Conservation (phyloP, 2,113 vertebrate genomes). For the Cacatua alba region DNA sequence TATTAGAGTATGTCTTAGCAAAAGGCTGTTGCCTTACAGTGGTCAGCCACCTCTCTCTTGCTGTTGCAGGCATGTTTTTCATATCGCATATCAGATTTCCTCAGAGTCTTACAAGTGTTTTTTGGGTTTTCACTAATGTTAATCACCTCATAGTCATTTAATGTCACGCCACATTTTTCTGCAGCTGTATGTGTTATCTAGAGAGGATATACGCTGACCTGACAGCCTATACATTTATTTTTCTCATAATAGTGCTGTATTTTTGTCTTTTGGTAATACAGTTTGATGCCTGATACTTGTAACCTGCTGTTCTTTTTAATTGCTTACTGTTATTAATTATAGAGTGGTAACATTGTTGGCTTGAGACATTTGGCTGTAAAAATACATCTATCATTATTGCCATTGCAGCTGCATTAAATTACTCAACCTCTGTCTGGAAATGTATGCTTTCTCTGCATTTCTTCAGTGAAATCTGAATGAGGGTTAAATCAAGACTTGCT, state of each 20-base stretch:
- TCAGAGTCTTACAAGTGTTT: background rate
- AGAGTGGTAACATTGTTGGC: slow-evolving; percentile 60
- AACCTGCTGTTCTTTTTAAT: slow-evolving; percentile 77
- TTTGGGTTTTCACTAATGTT: slow-evolving; percentile 48
- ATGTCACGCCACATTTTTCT: slow-evolving; percentile 27
- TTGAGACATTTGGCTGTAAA: slow-evolving; percentile 69
- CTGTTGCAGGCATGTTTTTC: slow-evolving; percentile 5
- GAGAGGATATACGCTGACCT: slow-evolving; percentile 18
- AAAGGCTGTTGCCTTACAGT: slow-evolving; percentile 15
- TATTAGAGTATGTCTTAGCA: slow-evolving; percentile 34
- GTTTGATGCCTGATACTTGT: slow-evolving; percentile 68
- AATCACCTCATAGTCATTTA: slow-evolving; percentile 58
- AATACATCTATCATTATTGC: slow-evolving; percentile 73
- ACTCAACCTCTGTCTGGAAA: slow-evolving; percentile 52
- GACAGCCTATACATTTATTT: slow-evolving; percentile 19
- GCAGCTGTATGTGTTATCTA: background rate
- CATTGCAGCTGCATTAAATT: slow-evolving; percentile 59
- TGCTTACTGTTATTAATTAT: slow-evolving; percentile 80
- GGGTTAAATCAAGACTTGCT: slow-evolving; percentile 44
- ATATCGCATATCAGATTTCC: slow-evolving; percentile 25
- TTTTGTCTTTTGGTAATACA: slow-evolving; percentile 61
- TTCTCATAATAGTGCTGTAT: slow-evolving; percentile 27
- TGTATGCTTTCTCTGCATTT: slow-evolving; percentile 40
- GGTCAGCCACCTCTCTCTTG: slow-evolving; percentile 33
- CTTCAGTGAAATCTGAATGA: slow-evolving; percentile 56